Percentiles rank a stretch among this genome's conserved stretches.
Conservation (phyloP, 2,113 vertebrate genomes). For the Bufo bufo region DNA sequence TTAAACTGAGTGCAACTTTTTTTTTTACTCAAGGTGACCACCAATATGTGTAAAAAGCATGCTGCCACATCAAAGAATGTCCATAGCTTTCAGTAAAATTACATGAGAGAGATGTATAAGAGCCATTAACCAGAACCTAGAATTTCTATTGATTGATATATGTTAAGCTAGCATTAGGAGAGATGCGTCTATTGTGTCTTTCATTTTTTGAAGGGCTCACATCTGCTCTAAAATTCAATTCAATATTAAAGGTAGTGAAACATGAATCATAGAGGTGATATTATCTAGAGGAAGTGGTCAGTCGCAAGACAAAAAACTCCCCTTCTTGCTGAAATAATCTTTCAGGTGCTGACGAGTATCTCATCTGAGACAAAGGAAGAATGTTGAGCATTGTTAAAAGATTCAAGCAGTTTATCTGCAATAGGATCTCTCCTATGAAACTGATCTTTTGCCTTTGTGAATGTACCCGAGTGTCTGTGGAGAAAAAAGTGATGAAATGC, state of each 20-base stretch:
- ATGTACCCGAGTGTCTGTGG: constrained; percentile 44
- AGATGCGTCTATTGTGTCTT: constrained; percentile 31
- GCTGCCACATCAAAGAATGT: not conserved
- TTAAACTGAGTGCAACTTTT: not conserved
- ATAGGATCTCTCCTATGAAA: constrained; percentile 58
- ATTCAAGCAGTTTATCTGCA: constrained; percentile 57
- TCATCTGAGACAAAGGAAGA: constrained; percentile 52
- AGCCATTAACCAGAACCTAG: not conserved
- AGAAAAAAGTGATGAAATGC: constrained; percentile 55
- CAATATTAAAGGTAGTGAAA: constrained; percentile 56
- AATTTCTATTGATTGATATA: constrained; percentile 17
- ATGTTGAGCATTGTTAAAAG: constrained; percentile 50
- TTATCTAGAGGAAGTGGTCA: constrained; percentile 56
- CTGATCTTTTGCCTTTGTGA: constrained; percentile 54
- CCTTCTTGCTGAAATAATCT: constrained; percentile 54
- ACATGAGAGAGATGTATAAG: not conserved
- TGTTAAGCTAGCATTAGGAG: not conserved
- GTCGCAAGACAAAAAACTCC: constrained; percentile 53
- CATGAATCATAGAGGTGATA: constrained; percentile 56
- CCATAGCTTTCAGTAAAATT: not conserved
- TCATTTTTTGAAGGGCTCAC: constrained; percentile 25
- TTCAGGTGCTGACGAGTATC: constrained; percentile 50
- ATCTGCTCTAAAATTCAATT: constrained; percentile 51
- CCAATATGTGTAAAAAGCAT: not conserved
- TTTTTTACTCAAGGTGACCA: not conserved